These are phyloP conservation scores for Mormyrops boulengeri DNA, from an alignment of 2,797 vertebrate species.

Conservation along the genomic window DNA sequence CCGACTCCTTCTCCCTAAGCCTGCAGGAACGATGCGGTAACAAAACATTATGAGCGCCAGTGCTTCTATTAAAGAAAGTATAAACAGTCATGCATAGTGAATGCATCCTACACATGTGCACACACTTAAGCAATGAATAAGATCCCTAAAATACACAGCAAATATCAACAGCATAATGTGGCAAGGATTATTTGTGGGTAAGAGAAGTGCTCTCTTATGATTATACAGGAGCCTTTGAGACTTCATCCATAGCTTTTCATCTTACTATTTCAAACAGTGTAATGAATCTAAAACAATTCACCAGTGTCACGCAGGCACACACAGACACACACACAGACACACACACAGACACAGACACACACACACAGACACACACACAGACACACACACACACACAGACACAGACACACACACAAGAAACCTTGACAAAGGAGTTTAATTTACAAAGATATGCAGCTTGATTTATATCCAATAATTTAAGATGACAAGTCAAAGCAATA, in stretches of 20 bases:
- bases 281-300: background rate
- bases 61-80: background rate
- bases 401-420: background rate
- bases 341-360: background rate
- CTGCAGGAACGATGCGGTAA: constrained; percentile 38
- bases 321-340: background rate
- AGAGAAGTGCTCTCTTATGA: constrained; percentile 25
- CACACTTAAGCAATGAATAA: constrained; percentile 13
- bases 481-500: background rate
- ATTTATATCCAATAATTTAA: background rate
- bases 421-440: background rate
- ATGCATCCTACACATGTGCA: constrained; percentile 10
- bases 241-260: background rate
- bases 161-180: constrained; percentile 37
- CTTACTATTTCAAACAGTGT: background rate
- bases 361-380: background rate
- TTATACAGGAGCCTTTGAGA: background rate
- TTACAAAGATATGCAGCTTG: background rate
- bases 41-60: background rate
- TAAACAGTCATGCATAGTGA: background rate
- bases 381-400: background rate
- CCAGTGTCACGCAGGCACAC: background rate
- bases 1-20: constrained; percentile 54
- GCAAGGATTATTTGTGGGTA: constrained; percentile 27
- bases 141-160: constrained; percentile 47